These are phyloP conservation scores for Patiria miniata DNA, from an alignment of 35 echinoderm and acorn worm species.

Conservation along the genomic window DNA sequence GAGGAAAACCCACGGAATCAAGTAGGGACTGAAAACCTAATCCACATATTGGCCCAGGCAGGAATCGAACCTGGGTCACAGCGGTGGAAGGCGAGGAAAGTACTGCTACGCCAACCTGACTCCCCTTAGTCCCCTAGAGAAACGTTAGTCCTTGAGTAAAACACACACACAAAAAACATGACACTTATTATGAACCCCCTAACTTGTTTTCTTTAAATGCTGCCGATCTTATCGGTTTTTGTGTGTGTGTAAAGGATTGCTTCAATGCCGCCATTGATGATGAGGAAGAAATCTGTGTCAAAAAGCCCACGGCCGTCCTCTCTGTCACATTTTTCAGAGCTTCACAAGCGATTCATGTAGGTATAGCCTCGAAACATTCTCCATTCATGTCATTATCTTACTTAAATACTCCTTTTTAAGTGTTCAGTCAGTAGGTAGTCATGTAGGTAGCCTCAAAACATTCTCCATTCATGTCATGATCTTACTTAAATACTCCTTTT, in stretches of 20 bases:
- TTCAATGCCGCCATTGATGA: neutral
- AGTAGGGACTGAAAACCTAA: too few species aligned
- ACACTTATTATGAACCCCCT: too few species aligned
- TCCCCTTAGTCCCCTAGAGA: too few species aligned
- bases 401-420: neutral
- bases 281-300: neutral
- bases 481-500: neutral
- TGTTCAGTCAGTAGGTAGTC: neutral
- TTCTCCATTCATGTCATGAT: neutral
- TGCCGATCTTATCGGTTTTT: neutral
- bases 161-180: too few species aligned
- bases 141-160: too few species aligned
- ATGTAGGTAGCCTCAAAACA: neutral
- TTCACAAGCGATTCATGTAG: neutral
- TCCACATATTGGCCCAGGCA: too few species aligned
- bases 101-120: too few species aligned
- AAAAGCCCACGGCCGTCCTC: neutral
- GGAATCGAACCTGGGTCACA: too few species aligned
- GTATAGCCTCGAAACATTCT: neutral
- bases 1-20: too few species aligned
- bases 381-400: neutral
- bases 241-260: neutral
- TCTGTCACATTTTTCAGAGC: neutral
- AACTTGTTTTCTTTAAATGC: neutral
- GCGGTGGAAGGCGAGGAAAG: too few species aligned